These are phyloP conservation scores for Ellobius talpinus DNA, from an alignment of 2,113 vertebrate genomes.

Conservation along the genomic window DNA sequence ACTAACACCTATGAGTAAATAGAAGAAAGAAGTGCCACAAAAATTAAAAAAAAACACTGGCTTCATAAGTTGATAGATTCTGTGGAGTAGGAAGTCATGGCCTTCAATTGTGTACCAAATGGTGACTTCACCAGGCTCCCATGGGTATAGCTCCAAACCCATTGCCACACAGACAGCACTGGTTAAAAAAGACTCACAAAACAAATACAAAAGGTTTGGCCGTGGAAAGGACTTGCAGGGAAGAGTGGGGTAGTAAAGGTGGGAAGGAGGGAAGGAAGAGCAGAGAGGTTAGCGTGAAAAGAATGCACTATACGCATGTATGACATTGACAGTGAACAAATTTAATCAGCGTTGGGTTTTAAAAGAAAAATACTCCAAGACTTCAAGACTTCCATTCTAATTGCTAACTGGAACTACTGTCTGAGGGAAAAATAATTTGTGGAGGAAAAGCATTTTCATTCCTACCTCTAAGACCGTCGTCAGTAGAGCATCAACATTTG, in stretches of 20 bases:
- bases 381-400: background rate
- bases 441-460: background rate
- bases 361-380: background rate
- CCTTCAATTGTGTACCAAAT: background rate
- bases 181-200: background rate
- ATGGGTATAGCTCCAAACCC: background rate
- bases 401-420: background rate
- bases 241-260: background rate
- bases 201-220: background rate
- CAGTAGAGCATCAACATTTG: background rate
- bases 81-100: background rate
- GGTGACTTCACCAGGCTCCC: background rate
- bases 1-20: background rate
- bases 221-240: background rate
- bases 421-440: background rate
- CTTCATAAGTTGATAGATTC: background rate
- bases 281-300: background rate
- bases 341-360: background rate
- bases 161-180: background rate
- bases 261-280: background rate
- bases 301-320: background rate
- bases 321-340: background rate
- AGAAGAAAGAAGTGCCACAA: background rate
- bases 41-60: background rate
- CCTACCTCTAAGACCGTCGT: background rate